Base-by-base conservation (phyloP, 2,113 vertebrate genomes). In the Peromyscus californicus region DNA sequence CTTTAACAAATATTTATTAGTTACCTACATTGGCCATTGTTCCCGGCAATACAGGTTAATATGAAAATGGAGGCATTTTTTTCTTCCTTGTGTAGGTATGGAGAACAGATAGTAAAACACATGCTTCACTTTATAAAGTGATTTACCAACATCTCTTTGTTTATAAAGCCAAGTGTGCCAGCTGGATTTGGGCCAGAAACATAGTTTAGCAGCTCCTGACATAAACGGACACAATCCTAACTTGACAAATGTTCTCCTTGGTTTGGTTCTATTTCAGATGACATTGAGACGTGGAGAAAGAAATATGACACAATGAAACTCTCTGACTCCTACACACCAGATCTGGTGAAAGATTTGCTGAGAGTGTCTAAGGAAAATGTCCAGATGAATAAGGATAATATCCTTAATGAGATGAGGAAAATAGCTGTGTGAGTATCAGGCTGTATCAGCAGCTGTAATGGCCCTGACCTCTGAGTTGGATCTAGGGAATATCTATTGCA, bases 301-400 rank as follows among this genome's bases (percentile, higher is more conserved):
- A 91, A 3, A 0, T 95, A 91, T 6, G 0, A 8, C 9, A 93
- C 91, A 19, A 33, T 97, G 48, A 90, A 93, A 42, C 11, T 80
- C 1, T 42, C 80, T 13, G 74, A 90, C 15, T 72, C 4, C 69
- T 96, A 96, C 48, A 59, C 57, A 11, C 21, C 26, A 5, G n/a
- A 61, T 1, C 7, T 69, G 76, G 90, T 96, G 51, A 4, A 0
- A 0, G 9, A 72, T 3, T 93, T 95, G 61, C 70, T 95, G 90
- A 29, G n/a, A 7, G 5, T 95, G 10, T 70, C 96, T 22, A 95
- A 86, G 79, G 5, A 45, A 22, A 96, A 96, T 5, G 93, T 95
- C 15, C 15, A 12, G 0, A 51, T 9, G 13, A 94, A 90, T 42
- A 59, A 31, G 67, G n/a, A 51, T 7, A 61, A 33, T 1, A 95